Evolutionary conservation across 2,888 invertebrate species (phyloP).

Genomic region (Drosophila emarginata): DNA sequence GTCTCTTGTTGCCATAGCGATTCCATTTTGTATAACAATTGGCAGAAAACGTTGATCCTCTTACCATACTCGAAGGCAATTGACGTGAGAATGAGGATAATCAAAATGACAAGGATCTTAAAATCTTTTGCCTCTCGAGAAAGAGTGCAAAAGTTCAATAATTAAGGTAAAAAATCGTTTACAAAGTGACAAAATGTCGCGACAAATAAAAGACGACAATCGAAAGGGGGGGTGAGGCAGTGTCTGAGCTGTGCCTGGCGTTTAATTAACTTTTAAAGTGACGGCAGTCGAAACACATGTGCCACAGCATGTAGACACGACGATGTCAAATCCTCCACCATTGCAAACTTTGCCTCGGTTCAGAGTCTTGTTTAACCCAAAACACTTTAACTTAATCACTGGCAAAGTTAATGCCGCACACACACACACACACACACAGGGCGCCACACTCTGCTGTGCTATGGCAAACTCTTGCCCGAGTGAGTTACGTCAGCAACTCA

Average conservation of each 20-base stretch:
- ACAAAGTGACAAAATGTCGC: constrained; percentile 64
- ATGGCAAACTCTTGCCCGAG: constrained; percentile 5
- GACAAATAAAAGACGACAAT: constrained; percentile 10
- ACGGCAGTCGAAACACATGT: constrained; percentile 30
- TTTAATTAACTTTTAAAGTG: constrained; percentile 68
- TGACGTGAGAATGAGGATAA: neutral
- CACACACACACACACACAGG: no score
- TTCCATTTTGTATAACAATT: no score
- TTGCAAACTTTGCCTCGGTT: constrained; percentile 10
- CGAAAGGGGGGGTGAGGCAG: no score
- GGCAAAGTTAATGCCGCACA: constrained; percentile 29
- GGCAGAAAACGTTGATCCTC: no score
- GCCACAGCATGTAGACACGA: neutral
- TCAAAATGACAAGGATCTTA: no score
- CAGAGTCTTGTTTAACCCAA: constrained; percentile 34
- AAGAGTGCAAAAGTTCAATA: constrained; percentile 37
- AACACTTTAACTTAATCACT: constrained; percentile 53
- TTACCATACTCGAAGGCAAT: neutral
- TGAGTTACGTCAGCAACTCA: constrained; percentile 39
- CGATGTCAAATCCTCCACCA: neutral
- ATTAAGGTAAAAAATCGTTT: constrained; percentile 55
- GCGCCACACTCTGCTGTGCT: neutral
- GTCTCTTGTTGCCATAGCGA: neutral
- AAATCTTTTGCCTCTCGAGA: no score
- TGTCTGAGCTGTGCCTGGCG: constrained; percentile 13